Evolutionary conservation across 2,888 invertebrate genomes (phyloP).

Genomic region (Trichacis sp.): DNA sequence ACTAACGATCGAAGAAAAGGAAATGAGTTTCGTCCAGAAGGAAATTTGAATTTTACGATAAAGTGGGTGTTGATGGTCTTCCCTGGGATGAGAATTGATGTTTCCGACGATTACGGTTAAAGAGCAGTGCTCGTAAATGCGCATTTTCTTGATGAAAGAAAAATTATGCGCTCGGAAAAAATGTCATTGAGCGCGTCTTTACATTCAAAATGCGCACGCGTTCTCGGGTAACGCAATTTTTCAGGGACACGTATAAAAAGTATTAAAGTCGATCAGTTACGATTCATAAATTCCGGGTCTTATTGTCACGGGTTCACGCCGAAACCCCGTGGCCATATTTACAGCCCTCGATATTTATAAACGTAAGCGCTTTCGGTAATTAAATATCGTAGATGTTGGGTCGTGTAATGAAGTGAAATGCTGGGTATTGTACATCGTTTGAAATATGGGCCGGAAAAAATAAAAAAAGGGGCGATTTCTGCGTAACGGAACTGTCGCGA

Average conservation of each 20-base stretch:
- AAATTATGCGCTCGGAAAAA: background rate
- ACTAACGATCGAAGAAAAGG: background rate
- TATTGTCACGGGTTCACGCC: background rate
- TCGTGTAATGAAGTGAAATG: no score
- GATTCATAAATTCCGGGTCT: background rate
- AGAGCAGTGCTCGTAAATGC: slow-evolving; percentile 37
- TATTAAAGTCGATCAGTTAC: background rate
- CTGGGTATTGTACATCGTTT: background rate
- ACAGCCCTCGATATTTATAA: background rate
- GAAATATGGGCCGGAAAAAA: background rate
- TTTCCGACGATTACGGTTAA: slow-evolving; percentile 62
- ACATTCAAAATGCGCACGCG: background rate
- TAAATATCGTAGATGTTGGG: background rate
- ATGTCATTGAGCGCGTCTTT: background rate
- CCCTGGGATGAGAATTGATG: slow-evolving; percentile 62
- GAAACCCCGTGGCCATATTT: background rate
- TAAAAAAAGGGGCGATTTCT: background rate
- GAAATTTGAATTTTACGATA: slow-evolving; percentile 7
- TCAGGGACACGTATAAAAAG: background rate
- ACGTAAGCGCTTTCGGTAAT: background rate
- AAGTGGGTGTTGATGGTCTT: slow-evolving; percentile 48
- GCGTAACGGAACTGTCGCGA: background rate
- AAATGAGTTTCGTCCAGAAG: background rate
- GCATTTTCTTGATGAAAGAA: slow-evolving; percentile 24
- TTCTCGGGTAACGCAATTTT: no score